Base-by-base conservation (phyloP, 1,140 invertebrate genomes). In the Ptiloglossa arizonensis region DNA sequence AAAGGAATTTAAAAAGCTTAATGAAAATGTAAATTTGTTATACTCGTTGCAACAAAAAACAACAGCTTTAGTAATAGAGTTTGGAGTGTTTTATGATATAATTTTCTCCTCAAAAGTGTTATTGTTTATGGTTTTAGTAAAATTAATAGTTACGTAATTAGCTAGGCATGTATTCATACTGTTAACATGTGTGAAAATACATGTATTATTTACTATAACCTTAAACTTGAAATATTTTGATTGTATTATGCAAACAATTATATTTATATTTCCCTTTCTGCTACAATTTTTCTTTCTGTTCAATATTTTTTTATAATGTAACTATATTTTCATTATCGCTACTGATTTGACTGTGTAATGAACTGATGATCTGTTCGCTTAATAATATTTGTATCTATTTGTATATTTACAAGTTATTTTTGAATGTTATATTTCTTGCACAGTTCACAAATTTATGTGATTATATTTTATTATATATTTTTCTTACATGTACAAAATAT, bases 131-230 rank as follows among this genome's bases (percentile, higher is more conserved):
- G 2, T 24, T 48, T 11, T 17, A 13, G 1, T 19, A 27, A 17
- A 29, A 35, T 2, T 50, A 38, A 52, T 13, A 15, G 17, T 17
- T 35, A 2, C 22, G 24, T 11, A 29, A 64, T 22, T 6, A 19
- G 9, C 48, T 22, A 2, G 1, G 9, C 3, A 63, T 38, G 17
- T 24, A 29, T 13, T 29, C 1, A 5, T 57, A 8, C 56, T 6
- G 3, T n/a, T 66, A n/a, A 48, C 9, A 66, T 35, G n/a, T 32
- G 3, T 44, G 1, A 3, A 27, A 5, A 32, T 41, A 41, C 11
- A 41, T 8, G 9, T 35, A 24, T 48, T 44, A 13, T 60, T 35
- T 35, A 48, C 35, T 63, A 41, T 50, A 48, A 72, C 57, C 69
- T 72, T n/a, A 62, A 62, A 46, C 2, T 35, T 11, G n/a, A 35